These are phyloP conservation scores for Plutella xylostella DNA, from an alignment of 2,888 invertebrate genomes.

Conservation along the genomic window DNA sequence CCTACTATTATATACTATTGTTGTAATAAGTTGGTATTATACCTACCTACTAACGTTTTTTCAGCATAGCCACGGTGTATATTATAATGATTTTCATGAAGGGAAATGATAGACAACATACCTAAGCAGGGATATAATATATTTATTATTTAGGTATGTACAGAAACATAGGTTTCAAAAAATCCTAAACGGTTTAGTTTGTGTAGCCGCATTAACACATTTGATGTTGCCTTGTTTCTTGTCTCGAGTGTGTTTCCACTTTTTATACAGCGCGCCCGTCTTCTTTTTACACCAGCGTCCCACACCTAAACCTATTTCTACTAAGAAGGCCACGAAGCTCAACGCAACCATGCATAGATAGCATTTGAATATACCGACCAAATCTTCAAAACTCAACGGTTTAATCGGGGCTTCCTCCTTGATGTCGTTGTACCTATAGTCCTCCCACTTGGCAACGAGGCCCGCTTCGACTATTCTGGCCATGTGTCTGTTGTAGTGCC, in stretches of 20 bases:
- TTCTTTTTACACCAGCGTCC: background rate
- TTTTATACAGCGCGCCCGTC: background rate
- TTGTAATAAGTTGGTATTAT: background rate
- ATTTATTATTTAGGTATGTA: too few relatives aligned
- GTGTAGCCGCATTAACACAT: constrained; percentile 1
- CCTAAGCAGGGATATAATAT: too few relatives aligned
- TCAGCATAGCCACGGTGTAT: too few relatives aligned
- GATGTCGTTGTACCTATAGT: constrained; percentile 41
- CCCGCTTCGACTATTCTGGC: constrained; percentile 46
- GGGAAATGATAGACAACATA: too few relatives aligned
- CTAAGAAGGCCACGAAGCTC: constrained; percentile 31
- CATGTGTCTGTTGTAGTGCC: constrained; percentile 36
- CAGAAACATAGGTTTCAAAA: too few relatives aligned
- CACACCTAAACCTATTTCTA: constrained; percentile 30
- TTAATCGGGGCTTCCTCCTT: constrained; percentile 43
- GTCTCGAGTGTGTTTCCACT: background rate
- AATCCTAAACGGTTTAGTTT: constrained; percentile 4
- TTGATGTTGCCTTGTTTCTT: constrained; percentile 10
- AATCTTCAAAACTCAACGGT: constrained; percentile 36
- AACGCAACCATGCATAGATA: constrained; percentile 26
- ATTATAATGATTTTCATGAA: too few relatives aligned
- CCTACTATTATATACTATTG: too few relatives aligned
- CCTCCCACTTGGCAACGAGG: constrained; percentile 54
- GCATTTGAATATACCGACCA: constrained; percentile 40
- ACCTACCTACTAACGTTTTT: background rate